Conservation (phyloP, 2,797 vertebrate species). For the Halcyon leucocephala region DNA sequence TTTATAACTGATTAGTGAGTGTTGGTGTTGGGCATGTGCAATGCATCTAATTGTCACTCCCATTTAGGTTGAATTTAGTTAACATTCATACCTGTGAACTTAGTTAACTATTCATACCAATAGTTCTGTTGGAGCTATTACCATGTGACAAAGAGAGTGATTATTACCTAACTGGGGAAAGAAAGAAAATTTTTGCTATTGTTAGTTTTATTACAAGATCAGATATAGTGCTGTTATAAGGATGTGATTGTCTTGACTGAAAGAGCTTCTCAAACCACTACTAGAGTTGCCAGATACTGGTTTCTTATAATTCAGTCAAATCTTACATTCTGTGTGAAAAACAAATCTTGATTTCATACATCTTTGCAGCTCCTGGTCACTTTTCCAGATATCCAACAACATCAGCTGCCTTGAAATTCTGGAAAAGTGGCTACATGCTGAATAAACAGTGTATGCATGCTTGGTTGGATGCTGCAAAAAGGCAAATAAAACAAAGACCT, state of each 20-base stretch:
- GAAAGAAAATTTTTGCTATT: background rate
- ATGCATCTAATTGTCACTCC: conserved; percentile 16
- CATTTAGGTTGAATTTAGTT: conserved; percentile 3
- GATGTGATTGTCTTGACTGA: background rate
- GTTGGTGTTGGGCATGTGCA: background rate
- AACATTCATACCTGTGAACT: background rate
- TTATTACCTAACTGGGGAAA: background rate
- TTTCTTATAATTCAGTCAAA: background rate
- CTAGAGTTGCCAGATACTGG: background rate
- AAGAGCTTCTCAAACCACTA: background rate
- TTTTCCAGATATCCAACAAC: background rate
- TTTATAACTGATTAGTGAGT: conserved; percentile 21
- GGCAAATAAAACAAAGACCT: background rate
- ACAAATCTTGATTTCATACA: background rate
- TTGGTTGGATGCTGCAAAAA: background rate
- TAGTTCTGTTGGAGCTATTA: background rate
- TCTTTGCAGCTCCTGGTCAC: background rate
- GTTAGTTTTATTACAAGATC: background rate
- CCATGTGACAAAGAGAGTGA: background rate
- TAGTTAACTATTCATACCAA: background rate
- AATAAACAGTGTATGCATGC: background rate
- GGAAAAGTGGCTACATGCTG: background rate
- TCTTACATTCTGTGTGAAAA: background rate
- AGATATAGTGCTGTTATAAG: background rate
- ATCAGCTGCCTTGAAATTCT: background rate